Evolutionary conservation across 2,888 invertebrate genomes (phyloP).

Genomic region (Callinectes sapidus): DNA sequence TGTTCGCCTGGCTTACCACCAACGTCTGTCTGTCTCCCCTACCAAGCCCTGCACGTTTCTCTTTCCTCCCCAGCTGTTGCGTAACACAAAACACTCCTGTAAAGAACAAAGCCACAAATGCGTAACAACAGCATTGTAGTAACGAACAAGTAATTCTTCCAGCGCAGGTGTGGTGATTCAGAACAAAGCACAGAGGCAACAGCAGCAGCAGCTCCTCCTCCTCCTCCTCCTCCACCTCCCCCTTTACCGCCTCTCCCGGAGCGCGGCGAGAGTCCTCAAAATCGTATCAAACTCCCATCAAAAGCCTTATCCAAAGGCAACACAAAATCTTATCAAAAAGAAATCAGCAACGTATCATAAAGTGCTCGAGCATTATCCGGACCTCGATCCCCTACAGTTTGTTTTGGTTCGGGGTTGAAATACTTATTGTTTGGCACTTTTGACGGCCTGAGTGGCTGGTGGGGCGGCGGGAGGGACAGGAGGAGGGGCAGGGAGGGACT

Average conservation of each 20-base stretch:
- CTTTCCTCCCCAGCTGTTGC: not conserved
- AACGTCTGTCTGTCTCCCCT: not conserved
- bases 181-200: conserved; percentile 3
- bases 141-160: not conserved
- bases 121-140: not conserved
- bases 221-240: too few relatives aligned
- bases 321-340: conserved; percentile 55
- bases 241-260: not conserved
- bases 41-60: not conserved
- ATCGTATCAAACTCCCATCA: conserved; percentile 58
- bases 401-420: conserved; percentile 58
- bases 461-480: conserved; percentile 36
- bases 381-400: conserved; percentile 47
- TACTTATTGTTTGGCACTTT: conserved; percentile 64
- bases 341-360: conserved; percentile 62
- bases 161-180: not conserved
- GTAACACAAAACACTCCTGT: not conserved
- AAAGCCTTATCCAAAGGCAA: conserved; percentile 46
- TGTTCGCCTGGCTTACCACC: not conserved
- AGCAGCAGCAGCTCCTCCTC: not conserved
- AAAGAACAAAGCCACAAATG: not conserved
- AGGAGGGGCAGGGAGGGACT: conserved; percentile 9
- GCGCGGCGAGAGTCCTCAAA: conserved; percentile 39
- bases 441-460: conserved; percentile 47
- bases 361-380: conserved; percentile 58